Evolutionary conservation across 2,113 vertebrate genomes (phyloP).

Genomic region (Rousettus leschenaultii): DNA sequence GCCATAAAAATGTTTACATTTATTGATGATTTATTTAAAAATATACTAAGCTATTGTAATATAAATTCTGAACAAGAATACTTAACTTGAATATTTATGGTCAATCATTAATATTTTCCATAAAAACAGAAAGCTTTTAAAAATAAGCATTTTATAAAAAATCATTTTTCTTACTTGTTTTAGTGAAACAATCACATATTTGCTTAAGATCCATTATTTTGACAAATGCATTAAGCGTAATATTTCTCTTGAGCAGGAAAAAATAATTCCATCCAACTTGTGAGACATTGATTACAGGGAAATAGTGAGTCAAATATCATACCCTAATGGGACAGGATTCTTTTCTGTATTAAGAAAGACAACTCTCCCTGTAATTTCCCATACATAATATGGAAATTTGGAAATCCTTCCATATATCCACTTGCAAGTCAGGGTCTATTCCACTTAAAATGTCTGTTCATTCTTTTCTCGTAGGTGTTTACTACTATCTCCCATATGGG

Average conservation of each 20-base stretch:
- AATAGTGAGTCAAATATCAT: background rate
- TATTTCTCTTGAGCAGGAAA: conserved; percentile 32
- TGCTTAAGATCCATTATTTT: conserved; percentile 31
- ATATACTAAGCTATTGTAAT: background rate
- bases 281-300: background rate
- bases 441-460: background rate
- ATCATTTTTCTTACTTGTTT: conserved; percentile 30
- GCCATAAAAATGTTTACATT: background rate
- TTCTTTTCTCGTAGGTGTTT: background rate
- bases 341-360: background rate
- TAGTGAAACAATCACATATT: conserved; percentile 28
- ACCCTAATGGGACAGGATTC: background rate
- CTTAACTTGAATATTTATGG: background rate
- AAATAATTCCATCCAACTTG: conserved; percentile 17
- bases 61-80: conserved; percentile 42
- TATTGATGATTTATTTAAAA: conserved; percentile 24
- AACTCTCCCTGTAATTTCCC: background rate
- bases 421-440: conserved; percentile 1
- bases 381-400: background rate
- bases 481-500: background rate
- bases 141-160: conserved; percentile 33
- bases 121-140: background rate
- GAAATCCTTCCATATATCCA: conserved; percentile 2
- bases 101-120: conserved; percentile 26
- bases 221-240: background rate